A percentile compares a stretch with the other conserved stretches of the same genome.
These are phyloP conservation scores for Diplodus sargus DNA, from an alignment of 2,797 vertebrate species.

Conservation along the genomic window DNA sequence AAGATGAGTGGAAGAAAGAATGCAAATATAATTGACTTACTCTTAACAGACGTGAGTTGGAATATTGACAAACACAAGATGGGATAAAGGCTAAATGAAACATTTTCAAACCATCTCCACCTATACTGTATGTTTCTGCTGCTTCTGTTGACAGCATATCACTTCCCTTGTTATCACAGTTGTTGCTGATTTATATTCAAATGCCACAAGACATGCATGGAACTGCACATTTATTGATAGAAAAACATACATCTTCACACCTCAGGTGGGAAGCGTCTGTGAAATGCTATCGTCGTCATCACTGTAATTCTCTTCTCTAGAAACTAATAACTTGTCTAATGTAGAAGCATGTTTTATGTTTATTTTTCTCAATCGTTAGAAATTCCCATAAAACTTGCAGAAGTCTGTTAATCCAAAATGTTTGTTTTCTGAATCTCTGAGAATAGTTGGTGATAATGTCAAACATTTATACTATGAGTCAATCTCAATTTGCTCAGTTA, in stretches of 20 bases:
- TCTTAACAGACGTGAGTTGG: not conserved
- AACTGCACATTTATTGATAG: not conserved
- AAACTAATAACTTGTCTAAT: not conserved
- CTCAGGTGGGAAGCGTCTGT: not conserved
- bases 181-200: not conserved
- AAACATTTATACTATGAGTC: not conserved
- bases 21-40: too few relatives aligned
- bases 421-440: not conserved
- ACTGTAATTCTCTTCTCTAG: not conserved
- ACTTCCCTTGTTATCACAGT: not conserved
- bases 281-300: too few relatives aligned
- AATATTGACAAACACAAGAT: not conserved
- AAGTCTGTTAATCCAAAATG: not conserved
- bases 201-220: not conserved
- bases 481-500: not conserved
- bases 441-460: not conserved
- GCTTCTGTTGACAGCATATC: not conserved
- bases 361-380: not conserved
- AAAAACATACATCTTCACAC: not conserved
- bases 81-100: not conserved
- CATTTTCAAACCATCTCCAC: not conserved
- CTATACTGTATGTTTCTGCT: not conserved
- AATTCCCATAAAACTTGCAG: not conserved
- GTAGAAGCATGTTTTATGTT: not conserved
- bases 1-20: too few relatives aligned